Evolutionary conservation across 2,797 vertebrate species (phyloP), one percentile per base, ranked within the genome.

Genomic region (Babyrousa celebensis): DNA sequence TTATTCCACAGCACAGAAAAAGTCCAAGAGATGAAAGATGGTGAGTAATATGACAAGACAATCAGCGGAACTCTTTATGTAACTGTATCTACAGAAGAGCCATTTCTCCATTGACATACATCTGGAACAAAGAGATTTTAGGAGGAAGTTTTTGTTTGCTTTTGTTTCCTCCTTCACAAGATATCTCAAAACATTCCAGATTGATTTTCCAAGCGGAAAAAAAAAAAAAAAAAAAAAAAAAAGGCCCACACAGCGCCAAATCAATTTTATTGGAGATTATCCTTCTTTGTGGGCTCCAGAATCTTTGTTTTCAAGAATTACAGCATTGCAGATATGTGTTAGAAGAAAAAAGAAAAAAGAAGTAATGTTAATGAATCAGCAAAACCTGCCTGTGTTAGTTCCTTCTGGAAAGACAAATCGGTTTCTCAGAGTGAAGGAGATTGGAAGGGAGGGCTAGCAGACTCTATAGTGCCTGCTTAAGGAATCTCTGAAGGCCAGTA

Each of bases 11-110:
- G 14, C 18, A 3, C 0, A n/a, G 21, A 56, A 63, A 79, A 68
- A 17, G 6, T 17, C 32, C 0, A 0, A 40, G 32, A 32, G 9
- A 15, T 5, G 5, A 48, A 54, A 25, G 1, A 20, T 25, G 36
- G 9, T 29, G 63, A n/a, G 32, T 71, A 85, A 67, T 27, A 43
- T 12, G n/a, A 79, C 21, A 40, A 68, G 29, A n/a, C 72, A 20
- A 54, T 14, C 78, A 70, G 4, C 1, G 9, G 5, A 20, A 14
- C 32, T 29, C 29, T 8, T n/a, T 70, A 43, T 1, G 1, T 56
- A 75, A 80, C 12, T 82, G 43, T 48, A 21, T 40, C 29, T 40
- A 25, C 15, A 29, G 43, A 68, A 43, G 48, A 75, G 48, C 14
- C 17, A 1, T 79, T 80, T 72, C 54, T 32, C 52, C 43, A 65